Percentiles rank a stretch among this genome's conserved stretches.
Evolutionary conservation across 23 tunicate genomes (phyloP).

Genomic region (Trididemnum clinides): DNA sequence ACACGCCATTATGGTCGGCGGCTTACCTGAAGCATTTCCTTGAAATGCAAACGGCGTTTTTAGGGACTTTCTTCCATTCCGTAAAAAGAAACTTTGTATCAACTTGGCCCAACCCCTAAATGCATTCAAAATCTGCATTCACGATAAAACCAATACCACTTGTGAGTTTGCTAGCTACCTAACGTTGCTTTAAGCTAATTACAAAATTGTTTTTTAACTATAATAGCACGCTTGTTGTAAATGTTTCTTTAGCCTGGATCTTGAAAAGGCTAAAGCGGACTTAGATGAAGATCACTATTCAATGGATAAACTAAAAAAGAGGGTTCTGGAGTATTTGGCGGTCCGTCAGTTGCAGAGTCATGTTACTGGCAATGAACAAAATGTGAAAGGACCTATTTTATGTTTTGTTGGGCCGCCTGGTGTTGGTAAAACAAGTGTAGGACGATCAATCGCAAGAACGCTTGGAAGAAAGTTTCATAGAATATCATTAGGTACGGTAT

Average conservation of each 20-base stretch:
- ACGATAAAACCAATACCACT: not conserved
- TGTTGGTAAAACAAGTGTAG: conserved; percentile 68
- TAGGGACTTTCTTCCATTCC: too few relatives aligned
- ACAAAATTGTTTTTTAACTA: not conserved
- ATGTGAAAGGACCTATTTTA: conserved; percentile 54
- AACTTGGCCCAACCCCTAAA: too few relatives aligned
- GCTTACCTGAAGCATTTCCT: too few relatives aligned
- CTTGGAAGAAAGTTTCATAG: conserved; percentile 74
- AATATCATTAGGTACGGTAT: conserved; percentile 51
- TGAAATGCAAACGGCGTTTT: too few relatives aligned
- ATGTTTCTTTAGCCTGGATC: conserved; percentile 24
- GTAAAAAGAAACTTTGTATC: too few relatives aligned
- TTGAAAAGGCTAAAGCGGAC: conserved; percentile 44
- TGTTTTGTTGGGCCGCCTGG: conserved; percentile 81
- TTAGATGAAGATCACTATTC: conserved; percentile 70
- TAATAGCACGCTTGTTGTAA: not conserved
- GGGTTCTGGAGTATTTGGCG: conserved; percentile 72
- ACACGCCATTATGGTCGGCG: too few relatives aligned
- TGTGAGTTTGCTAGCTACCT: not conserved
- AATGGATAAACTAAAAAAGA: conserved; percentile 59
- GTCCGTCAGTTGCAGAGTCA: conserved; percentile 48
- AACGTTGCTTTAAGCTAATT: not conserved
- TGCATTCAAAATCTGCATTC: too few relatives aligned
- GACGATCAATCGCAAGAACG: conserved; percentile 56
- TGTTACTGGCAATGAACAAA: not conserved